A percentile compares a stretch with the other conserved stretches of the same genome.
Evolutionary conservation across 1,140 invertebrate genomes (phyloP).

Genomic region (Sinonovacula constricta): DNA sequence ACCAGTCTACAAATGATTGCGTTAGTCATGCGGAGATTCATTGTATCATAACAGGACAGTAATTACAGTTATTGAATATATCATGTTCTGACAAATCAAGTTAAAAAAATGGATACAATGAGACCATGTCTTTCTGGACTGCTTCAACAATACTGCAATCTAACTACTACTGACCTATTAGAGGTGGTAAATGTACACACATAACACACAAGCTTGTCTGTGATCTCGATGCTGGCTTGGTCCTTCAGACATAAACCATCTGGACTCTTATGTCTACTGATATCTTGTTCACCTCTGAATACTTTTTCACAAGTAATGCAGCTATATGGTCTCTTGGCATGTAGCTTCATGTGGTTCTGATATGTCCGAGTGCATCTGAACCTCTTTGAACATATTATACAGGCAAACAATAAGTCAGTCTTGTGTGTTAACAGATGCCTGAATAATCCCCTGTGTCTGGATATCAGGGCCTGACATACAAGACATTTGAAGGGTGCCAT

Average conservation of each 20-base stretch:
- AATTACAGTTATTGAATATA: too few species aligned
- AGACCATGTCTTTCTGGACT: neutral
- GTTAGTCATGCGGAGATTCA: too few species aligned
- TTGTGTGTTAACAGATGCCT: constrained; percentile 19
- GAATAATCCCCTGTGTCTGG: neutral
- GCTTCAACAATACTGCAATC: neutral
- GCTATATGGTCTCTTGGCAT: constrained; percentile 25
- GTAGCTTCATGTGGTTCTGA: constrained; percentile 9
- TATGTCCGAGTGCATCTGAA: neutral
- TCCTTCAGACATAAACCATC: neutral
- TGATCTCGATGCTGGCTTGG: too few species aligned
- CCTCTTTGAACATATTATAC: constrained; percentile 8
- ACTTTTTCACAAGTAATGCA: constrained; percentile 5
- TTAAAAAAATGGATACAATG: too few species aligned
- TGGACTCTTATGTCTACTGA: neutral
- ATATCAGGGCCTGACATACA: neutral
- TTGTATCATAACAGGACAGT: too few species aligned
- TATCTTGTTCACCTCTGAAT: neutral
- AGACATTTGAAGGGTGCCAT: constrained; percentile 1
- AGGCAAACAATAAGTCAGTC: neutral
- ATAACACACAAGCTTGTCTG: too few species aligned
- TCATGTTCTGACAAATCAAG: too few species aligned
- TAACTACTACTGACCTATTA: neutral
- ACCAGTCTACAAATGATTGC: too few species aligned
- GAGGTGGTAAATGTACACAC: neutral